These are phyloP conservation scores for Machaerirhynchus nigripectus DNA, from an alignment of 2,113 vertebrate genomes.

Conservation along the genomic window DNA sequence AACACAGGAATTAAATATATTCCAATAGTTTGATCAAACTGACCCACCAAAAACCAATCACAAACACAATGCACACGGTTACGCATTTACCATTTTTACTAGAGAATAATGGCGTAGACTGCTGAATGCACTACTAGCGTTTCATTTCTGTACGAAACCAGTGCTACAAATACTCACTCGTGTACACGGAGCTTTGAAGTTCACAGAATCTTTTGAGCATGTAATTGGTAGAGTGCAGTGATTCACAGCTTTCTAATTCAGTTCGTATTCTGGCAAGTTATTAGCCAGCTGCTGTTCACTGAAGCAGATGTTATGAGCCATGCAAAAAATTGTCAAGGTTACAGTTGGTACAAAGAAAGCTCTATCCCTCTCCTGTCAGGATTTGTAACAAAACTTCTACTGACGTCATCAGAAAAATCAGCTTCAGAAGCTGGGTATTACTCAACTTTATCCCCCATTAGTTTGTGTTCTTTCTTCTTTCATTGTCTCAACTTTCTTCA, in stretches of 20 bases:
- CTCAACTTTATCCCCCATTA: not conserved
- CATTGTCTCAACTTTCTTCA: not conserved
- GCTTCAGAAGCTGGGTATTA: not conserved
- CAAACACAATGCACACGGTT: not conserved
- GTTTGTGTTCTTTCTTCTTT: not conserved
- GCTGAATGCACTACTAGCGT: not conserved
- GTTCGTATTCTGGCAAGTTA: conserved; percentile 44
- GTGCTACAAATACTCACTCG: conserved; percentile 1
- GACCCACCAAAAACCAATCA: not conserved
- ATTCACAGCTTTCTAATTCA: conserved; percentile 65
- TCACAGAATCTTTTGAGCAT: conserved; percentile 44
- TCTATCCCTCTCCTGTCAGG: not conserved
- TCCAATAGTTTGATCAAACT: not conserved
- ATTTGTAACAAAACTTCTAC: not conserved
- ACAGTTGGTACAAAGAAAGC: not conserved
- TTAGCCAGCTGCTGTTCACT: conserved; percentile 60
- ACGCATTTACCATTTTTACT: not conserved
- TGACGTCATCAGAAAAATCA: not conserved
- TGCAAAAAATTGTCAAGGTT: conserved; percentile 57
- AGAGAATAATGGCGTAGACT: not conserved
- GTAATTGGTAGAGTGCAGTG: conserved; percentile 58
- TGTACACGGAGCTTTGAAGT: conserved; percentile 16
- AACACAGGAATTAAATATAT: not conserved
- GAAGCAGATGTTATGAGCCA: conserved; percentile 59
- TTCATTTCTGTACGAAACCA: not conserved